phyloP scores from a whole-genome alignment of 2,888 invertebrate genomes.

The Drosophila sordidapex region DNA sequence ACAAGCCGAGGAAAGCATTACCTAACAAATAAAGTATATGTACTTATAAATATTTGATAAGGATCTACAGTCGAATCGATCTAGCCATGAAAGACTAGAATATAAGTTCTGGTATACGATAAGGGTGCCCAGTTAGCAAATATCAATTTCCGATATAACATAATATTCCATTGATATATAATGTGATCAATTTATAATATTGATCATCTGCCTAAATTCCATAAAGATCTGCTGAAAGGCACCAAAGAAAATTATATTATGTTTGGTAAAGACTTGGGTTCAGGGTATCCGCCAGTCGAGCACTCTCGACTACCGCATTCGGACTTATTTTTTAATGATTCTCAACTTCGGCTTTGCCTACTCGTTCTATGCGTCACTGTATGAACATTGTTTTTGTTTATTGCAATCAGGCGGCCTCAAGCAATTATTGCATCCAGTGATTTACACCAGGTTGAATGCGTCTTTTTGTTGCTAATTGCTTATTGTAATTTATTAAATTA shows the following conservation, averaged over 20 bases:
- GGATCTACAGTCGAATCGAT: background rate
- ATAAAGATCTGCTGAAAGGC: background rate
- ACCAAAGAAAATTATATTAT: background rate
- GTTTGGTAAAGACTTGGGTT: background rate
- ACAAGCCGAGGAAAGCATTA: background rate
- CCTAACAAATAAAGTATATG: background rate
- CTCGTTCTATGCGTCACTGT: constrained; percentile 16
- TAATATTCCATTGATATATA: background rate
- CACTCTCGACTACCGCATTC: background rate
- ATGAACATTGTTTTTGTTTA: constrained; percentile 12
- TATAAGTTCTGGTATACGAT: background rate
- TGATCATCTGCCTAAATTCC: background rate
- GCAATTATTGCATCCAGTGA: constrained; percentile 43
- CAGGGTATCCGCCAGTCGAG: background rate
- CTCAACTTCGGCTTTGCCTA: background rate
- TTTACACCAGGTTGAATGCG: constrained; percentile 36
- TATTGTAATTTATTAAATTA: constrained; percentile 56
- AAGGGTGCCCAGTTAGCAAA: background rate
- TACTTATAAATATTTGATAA: background rate
- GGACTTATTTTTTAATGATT: constrained; percentile 22
- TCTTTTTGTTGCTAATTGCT: constrained; percentile 49
- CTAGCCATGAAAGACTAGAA: background rate
- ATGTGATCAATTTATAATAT: background rate
- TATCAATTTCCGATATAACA: background rate
- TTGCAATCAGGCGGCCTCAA: constrained; percentile 23